Evolutionary conservation across 2,888 invertebrate species (phyloP).

Genomic region (Mesochorus sp.): DNA sequence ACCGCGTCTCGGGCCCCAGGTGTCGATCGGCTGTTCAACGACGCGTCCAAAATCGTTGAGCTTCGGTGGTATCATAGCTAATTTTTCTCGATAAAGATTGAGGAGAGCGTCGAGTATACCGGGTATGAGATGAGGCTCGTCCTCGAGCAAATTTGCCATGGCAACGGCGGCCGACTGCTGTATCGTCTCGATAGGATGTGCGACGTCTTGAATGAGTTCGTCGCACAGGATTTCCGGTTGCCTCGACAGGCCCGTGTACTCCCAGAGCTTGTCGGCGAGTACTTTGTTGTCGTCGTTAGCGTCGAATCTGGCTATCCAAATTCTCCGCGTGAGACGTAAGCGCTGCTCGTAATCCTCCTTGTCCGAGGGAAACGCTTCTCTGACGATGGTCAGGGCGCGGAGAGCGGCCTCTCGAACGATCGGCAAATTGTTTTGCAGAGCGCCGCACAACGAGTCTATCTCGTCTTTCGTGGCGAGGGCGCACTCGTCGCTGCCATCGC

Average conservation of each 20-base stretch:
- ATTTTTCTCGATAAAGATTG: constrained; percentile 89
- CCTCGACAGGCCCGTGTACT: constrained; percentile 83
- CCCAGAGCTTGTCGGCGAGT: constrained; percentile 87
- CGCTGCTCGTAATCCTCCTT: constrained; percentile 85
- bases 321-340: constrained; percentile 86
- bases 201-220: constrained; percentile 87
- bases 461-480: constrained; percentile 87
- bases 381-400: constrained; percentile 87
- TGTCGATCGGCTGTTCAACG: constrained; percentile 92
- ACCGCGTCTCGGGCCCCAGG: constrained; percentile 95
- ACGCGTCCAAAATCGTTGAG: constrained; percentile 96
- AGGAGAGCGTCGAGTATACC: constrained; percentile 87
- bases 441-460: constrained; percentile 88
- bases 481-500: constrained; percentile 86
- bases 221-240: constrained; percentile 83
- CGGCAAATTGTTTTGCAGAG: constrained; percentile 88
- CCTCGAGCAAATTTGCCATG: constrained; percentile 87
- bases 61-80: constrained; percentile 91
- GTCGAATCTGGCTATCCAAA: constrained; percentile 94
- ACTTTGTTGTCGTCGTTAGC: constrained; percentile 88
- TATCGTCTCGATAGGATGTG: constrained; percentile 91
- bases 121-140: constrained; percentile 84
- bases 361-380: constrained; percentile 85
- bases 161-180: constrained; percentile 93
- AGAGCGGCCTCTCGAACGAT: constrained; percentile 92